These are phyloP conservation scores for Ciconia boyciana DNA, from an alignment of 2,113 vertebrate species.

Conservation along the genomic window DNA sequence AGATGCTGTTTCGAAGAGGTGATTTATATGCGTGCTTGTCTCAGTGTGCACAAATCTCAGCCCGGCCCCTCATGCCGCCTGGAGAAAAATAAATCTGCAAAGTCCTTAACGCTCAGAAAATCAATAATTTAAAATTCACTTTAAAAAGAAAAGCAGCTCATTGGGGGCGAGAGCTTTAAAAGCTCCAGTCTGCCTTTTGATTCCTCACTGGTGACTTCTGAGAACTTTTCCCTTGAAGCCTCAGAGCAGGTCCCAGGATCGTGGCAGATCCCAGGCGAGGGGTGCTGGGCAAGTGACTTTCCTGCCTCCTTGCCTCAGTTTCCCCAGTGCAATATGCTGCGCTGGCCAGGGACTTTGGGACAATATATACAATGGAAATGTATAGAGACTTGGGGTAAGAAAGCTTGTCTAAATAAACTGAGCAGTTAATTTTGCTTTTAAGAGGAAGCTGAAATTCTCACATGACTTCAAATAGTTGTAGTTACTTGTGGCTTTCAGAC, in stretches of 20 bases:
- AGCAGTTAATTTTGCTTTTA: not conserved
- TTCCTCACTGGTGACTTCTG: not conserved
- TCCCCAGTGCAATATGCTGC: not conserved
- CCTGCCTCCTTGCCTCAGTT: not conserved
- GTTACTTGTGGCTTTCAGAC: not conserved
- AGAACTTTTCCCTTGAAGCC: not conserved
- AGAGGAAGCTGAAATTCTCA: not conserved
- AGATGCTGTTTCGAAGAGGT: not conserved
- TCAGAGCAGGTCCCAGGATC: not conserved
- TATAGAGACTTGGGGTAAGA: not conserved
- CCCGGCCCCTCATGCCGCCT: not conserved
- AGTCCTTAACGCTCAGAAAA: not conserved
- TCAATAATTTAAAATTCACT: not conserved
- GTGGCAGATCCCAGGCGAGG: not conserved
- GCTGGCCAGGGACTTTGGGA: not conserved
- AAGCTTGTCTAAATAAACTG: not conserved
- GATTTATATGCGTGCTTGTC: not conserved
- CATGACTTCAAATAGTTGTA: not conserved
- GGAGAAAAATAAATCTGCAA: not conserved
- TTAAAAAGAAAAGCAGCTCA: not conserved
- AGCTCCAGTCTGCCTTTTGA: not conserved
- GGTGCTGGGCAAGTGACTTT: not conserved
- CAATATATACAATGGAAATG: not conserved
- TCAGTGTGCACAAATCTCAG: not conserved
- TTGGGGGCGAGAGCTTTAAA: fast-evolving